A percentile compares a stretch with the other conserved stretches of the same genome.
These are phyloP conservation scores for Ctenomys sociabilis DNA, from an alignment of 2,113 vertebrate genomes.

Conservation along the genomic window DNA sequence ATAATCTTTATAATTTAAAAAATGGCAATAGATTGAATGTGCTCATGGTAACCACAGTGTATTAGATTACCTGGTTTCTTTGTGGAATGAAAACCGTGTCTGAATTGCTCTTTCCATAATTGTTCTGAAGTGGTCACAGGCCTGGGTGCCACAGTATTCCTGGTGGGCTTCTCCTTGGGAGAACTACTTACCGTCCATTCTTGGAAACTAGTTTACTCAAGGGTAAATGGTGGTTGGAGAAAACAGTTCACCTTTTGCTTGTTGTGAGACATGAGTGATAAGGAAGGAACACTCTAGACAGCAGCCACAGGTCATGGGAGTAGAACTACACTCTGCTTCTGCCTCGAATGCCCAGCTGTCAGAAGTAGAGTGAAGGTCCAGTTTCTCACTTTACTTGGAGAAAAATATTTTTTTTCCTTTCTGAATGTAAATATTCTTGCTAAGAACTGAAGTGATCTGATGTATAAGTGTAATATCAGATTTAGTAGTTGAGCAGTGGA, in stretches of 20 bases:
- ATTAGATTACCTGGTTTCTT: background rate
- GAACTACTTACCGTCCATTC: background rate
- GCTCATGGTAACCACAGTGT: background rate
- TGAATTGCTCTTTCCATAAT: constrained; percentile 4
- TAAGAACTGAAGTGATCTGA: background rate
- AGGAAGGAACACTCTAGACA: background rate
- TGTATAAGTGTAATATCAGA: background rate
- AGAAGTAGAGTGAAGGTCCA: constrained; percentile 36
- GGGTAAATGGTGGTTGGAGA: background rate
- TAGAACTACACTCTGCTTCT: background rate
- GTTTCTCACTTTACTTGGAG: background rate
- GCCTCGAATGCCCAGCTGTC: background rate
- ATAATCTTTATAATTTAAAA: constrained; percentile 37
- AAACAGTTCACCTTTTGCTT: background rate
- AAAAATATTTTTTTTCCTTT: background rate
- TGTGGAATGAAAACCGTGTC: background rate
- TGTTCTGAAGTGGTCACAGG: background rate
- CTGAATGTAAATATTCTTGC: background rate
- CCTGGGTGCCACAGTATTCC: background rate
- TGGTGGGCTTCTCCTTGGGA: background rate
- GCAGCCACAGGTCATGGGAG: background rate
- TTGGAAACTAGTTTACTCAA: background rate
- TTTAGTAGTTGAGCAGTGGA: background rate
- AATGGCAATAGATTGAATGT: background rate
- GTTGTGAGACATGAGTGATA: background rate